Conservation (phyloP, 37 sponge, comb jelly and placozoan species). For the Ephydatia muelleri region DNA sequence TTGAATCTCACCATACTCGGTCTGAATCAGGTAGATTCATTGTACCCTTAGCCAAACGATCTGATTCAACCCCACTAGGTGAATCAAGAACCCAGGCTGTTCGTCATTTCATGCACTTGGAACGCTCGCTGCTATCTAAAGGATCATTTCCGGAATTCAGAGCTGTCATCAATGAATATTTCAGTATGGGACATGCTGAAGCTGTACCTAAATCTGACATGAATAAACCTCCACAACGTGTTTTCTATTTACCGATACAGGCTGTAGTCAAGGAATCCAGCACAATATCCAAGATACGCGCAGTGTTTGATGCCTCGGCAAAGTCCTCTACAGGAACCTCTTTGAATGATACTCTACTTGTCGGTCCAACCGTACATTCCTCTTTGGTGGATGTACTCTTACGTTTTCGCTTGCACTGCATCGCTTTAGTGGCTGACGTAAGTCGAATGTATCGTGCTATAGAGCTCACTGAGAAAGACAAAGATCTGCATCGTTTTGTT, state of each 20-base stretch:
- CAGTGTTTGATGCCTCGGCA: conserved; percentile 51
- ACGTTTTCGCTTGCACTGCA: conserved; percentile 28
- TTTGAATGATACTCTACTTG: conserved; percentile 11
- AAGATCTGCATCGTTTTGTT: conserved; percentile 45
- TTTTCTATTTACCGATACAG: conserved; percentile 47
- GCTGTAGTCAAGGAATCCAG: conserved; percentile 46
- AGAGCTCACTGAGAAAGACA: conserved; percentile 6
- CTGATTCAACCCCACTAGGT: conserved; percentile 17
- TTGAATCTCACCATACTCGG: conserved; percentile 22
- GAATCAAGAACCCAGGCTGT: conserved; percentile 58
- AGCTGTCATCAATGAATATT: conserved; percentile 48
- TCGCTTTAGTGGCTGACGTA: conserved; percentile 36
- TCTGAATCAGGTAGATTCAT: conserved; percentile 23
- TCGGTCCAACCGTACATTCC: conserved; percentile 48
- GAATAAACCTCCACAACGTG: conserved; percentile 33
- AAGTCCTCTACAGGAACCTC: conserved; percentile 23
- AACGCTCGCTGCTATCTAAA: conserved; percentile 32
- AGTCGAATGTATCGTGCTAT: conserved; percentile 49
- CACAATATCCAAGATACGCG: conserved; percentile 44
- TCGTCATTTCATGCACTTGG: conserved; percentile 40
- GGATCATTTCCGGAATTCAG: conserved; percentile 23
- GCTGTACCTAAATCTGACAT: conserved; percentile 37
- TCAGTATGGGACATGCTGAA: conserved; percentile 34
- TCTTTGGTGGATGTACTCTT: conserved; percentile 35
- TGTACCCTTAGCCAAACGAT: conserved; percentile 24